Evolutionary conservation across 2,888 invertebrate genomes (phyloP), one percentile per base, ranked within the genome.

Genomic region (Fabriciana adippe): DNA sequence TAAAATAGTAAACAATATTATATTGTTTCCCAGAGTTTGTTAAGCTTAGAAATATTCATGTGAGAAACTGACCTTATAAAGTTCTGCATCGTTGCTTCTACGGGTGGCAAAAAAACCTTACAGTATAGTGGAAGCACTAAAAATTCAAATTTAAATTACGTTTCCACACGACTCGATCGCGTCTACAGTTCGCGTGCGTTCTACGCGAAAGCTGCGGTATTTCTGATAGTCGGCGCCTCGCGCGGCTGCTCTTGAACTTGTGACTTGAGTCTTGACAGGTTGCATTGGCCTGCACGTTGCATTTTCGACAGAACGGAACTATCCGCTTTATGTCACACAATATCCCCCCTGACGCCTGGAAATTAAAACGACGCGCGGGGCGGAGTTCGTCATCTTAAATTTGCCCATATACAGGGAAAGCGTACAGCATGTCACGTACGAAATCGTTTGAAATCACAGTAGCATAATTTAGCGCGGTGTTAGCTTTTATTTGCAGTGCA

Each of bases 221-320:
- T 84, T 90, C 86, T 91, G 90, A 73, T 74, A 69, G 78, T 67
- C 71, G 69, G 68, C 66, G 75, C 71, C 79, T 72, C 78, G 82
- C 77, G 82, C 81, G 81, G 77, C 80, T 82, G 83, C 79, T 86
- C 90, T 90, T 91, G 88, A 90, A 90, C 90, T 89, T 87, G 85
- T 76, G 78, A 73, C 79, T 80, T 73, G 83, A 77, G 79, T 74
- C 79, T 80, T 74, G 75, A 79, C 88, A 88, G 86, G 85, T 85
- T 86, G 86, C 86, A 88, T 77, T 76, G 73, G 74, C 77, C 76
- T 87, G 85, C 88, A 85, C 82, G 81, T 77, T 89, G 89, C 89
- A 87, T 83, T 85, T 85, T 82, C 75, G 79, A 80, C 79, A 80
- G 61, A 55, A 63, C 55, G 59, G 59, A 70, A 72, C 64, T 57